Base-by-base conservation (phyloP, 2,888 invertebrate genomes). In the Dexiosoma caninum region DNA sequence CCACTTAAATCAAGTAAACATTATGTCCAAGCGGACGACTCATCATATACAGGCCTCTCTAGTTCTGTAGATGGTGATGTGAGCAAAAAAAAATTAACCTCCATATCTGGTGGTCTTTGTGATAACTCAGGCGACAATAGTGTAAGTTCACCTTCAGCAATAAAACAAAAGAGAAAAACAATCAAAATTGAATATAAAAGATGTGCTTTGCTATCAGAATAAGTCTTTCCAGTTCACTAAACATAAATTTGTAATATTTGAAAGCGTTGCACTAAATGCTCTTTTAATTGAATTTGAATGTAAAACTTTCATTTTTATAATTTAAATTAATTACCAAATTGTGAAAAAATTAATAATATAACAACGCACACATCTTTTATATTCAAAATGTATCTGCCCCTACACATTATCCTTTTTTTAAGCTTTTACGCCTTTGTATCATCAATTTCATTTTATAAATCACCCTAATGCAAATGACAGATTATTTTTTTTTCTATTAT, bases 1-100 rank as follows among this genome's bases (percentile, higher is more conserved):
- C 82, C 83, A 23, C 64, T 75, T 3, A 84, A 81, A 44, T 75
- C 80, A n/a, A 80, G 69, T 21, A 82, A 77, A 69, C 72, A 81
- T 64, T 81, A 74, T 77, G 72, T 69, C 14, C 81, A 77, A 77
- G 30, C 77, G 9, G 77, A 74, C 51, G 81, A 81, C 37, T 69
- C 81, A 23, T 62, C 77, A 14, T 72, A 62, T 57, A 19, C 64
- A n/a, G 44, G 23, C 21, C 69, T 77, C 3, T 77, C 82, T n/a
- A 82, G 72, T 60, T 80, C 82, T 30, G 80, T 74, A 19, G 77
- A 80, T 40, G 67, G 74, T 32, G 81, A 72, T 66, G 80, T 71
- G 42, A 81, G 81, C 78, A 81, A 82, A 82, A 71, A 79, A 71
- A 78, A 79, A 76, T 60, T 82, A 69, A 16, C 62, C 21, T 66